These are phyloP conservation scores for Mugil cephalus DNA, from an alignment of 2,113 vertebrate genomes.

Conservation along the genomic window DNA sequence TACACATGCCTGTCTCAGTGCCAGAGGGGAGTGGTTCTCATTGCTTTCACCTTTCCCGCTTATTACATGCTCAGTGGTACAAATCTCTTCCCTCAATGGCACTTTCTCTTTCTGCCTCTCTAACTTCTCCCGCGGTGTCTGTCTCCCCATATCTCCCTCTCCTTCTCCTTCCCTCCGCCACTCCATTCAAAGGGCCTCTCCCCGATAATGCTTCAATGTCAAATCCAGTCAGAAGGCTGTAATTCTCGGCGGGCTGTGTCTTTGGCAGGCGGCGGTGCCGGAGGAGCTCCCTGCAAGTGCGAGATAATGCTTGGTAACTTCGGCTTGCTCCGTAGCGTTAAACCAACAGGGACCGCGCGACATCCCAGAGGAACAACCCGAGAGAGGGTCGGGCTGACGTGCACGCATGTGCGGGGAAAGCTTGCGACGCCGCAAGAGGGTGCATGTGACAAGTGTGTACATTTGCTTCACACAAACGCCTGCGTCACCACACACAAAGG, in stretches of 20 bases:
- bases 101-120: slow-evolving; percentile 25
- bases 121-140: slow-evolving; percentile 28
- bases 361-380: slow-evolving; percentile 30
- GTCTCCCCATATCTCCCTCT: slow-evolving; percentile 36
- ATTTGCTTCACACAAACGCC: slow-evolving; percentile 49
- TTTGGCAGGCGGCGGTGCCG: slow-evolving; percentile 44
- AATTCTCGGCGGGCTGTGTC: slow-evolving; percentile 55
- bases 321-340: slow-evolving; percentile 19
- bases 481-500: slow-evolving; percentile 66
- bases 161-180: slow-evolving; percentile 34
- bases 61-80: slow-evolving; percentile 62
- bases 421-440: background rate
- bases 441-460: slow-evolving; percentile 37
- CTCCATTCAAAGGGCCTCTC: slow-evolving; percentile 47
- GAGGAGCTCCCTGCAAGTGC: slow-evolving; percentile 49
- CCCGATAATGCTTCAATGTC: slow-evolving; percentile 72
- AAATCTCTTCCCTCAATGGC: slow-evolving; percentile 55
- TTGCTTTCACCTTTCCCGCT: slow-evolving; percentile 71
- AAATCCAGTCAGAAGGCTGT: slow-evolving; percentile 61
- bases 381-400: slow-evolving; percentile 19
- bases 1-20: slow-evolving; percentile 22
- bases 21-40: slow-evolving; percentile 64
- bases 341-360: slow-evolving; percentile 38
- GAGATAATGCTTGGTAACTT: slow-evolving; percentile 66
- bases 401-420: slow-evolving; percentile 9